phyloP scores from a whole-genome alignment of 2,797 vertebrate genomes.

The Menidia menidia region DNA sequence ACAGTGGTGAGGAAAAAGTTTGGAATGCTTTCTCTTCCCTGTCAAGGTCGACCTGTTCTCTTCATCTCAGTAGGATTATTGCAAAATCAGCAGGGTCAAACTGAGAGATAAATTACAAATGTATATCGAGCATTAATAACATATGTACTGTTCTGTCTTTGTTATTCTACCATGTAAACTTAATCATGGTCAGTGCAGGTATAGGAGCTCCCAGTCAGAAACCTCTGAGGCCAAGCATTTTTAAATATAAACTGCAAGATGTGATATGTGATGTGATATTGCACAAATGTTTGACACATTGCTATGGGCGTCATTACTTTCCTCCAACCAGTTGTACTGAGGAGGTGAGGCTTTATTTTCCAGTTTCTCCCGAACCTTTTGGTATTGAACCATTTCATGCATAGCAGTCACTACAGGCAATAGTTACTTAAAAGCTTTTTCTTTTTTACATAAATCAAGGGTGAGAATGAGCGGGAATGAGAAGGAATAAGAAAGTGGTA shows the following conservation, averaged over 20 bases:
- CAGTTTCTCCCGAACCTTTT: constrained; percentile 31
- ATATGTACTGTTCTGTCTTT: too few species aligned
- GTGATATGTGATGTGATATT: background rate
- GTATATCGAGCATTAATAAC: background rate
- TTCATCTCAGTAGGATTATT: constrained; percentile 56
- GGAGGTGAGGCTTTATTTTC: constrained; percentile 28
- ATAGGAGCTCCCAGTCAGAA: background rate
- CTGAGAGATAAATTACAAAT: constrained; percentile 22
- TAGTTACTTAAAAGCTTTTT: too few species aligned
- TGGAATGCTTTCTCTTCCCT: background rate
- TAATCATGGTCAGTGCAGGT: background rate
- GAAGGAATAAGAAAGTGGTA: too few species aligned
- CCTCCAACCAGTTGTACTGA: constrained; percentile 4
- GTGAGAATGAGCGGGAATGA: too few species aligned
- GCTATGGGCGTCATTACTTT: background rate
- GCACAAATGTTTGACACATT: background rate
- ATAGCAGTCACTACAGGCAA: too few species aligned
- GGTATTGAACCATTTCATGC: background rate
- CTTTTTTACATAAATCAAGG: too few species aligned
- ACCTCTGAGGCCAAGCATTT: background rate
- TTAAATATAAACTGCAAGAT: constrained; percentile 2
- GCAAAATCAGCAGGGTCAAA: constrained; percentile 52
- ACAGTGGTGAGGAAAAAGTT: background rate
- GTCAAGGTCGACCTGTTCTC: too few species aligned
- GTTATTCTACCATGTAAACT: too few species aligned